phyloP scores from a whole-genome alignment of 2,797 vertebrate species.

The Parauchenoglanis punctatus region DNA sequence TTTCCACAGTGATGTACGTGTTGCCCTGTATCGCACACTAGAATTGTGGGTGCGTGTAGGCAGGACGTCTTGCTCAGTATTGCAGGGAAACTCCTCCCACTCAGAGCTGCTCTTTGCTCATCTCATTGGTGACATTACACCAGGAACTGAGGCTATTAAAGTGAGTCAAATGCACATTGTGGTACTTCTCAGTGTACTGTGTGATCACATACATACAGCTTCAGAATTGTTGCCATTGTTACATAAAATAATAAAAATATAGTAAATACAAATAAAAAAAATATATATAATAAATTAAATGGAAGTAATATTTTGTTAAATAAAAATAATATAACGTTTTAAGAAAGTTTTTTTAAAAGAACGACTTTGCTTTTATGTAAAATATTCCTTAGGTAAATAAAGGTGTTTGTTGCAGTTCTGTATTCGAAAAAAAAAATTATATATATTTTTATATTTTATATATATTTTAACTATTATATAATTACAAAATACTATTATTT shows the following conservation, averaged over 20 bases:
- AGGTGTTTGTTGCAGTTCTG: not conserved
- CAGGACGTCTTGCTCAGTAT: conserved; percentile 76
- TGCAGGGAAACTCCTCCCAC: conserved; percentile 80
- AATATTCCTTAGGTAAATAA: not conserved
- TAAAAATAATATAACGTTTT: not conserved
- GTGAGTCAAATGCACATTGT: conserved; percentile 63
- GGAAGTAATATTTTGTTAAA: not conserved
- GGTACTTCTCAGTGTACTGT: not conserved
- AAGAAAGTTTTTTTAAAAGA: no score
- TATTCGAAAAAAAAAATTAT: not conserved
- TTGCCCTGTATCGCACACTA: conserved; percentile 77
- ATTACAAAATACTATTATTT: not conserved
- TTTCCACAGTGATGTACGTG: conserved; percentile 76
- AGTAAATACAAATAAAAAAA: not conserved
- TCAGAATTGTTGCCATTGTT: not conserved
- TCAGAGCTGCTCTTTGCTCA: conserved; percentile 83
- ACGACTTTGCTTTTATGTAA: no score
- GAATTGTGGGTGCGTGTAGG: conserved; percentile 84
- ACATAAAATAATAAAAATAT: no score
- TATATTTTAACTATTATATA: no score
- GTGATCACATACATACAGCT: not conserved
- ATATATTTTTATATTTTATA: no score
- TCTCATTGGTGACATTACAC: conserved; percentile 83
- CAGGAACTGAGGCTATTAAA: conserved; percentile 80
- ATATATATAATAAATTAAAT: not conserved